A percentile compares a stretch with the other conserved stretches of the same genome.
These are phyloP conservation scores for Apostichopus leukothele DNA, from an alignment of 53 echinoderm and acorn worm genomes.

Conservation along the genomic window DNA sequence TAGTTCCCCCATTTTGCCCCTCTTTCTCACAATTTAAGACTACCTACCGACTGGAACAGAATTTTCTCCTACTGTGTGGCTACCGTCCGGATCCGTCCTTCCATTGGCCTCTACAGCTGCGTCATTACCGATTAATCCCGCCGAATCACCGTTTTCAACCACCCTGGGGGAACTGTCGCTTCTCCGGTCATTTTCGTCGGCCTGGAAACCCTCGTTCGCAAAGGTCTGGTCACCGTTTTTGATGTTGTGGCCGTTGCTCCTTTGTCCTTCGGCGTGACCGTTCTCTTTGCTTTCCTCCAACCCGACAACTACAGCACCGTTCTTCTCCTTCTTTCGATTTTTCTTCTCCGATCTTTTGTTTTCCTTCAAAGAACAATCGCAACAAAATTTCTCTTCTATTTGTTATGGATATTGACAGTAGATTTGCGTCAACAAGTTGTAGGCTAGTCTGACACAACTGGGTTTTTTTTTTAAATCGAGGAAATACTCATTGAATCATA, in stretches of 20 bases:
- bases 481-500: too few species aligned
- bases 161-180: not conserved
- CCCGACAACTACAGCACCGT: conserved; percentile 15
- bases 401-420: too few species aligned
- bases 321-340: conserved; percentile 39
- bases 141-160: not conserved
- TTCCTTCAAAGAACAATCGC: too few species aligned
- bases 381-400: too few species aligned
- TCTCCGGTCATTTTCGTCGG: conserved; percentile 7
- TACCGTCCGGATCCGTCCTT: conserved; percentile 9
- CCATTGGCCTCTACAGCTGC: not conserved
- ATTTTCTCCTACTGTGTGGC: not conserved
- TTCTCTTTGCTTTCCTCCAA: conserved; percentile 7
- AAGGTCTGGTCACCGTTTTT: not conserved
- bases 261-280: not conserved
- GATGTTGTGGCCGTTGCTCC: not conserved
- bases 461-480: too few species aligned
- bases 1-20: too few species aligned
- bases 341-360: not conserved
- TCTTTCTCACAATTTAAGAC: not conserved
- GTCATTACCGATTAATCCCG: not conserved
- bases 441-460: too few species aligned
- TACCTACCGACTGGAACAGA: not conserved
- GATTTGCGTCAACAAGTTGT: too few species aligned
- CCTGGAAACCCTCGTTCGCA: conserved; percentile 33